phyloP scores from a whole-genome alignment of 2,888 invertebrate species.

The Pterobdella sp. region DNA sequence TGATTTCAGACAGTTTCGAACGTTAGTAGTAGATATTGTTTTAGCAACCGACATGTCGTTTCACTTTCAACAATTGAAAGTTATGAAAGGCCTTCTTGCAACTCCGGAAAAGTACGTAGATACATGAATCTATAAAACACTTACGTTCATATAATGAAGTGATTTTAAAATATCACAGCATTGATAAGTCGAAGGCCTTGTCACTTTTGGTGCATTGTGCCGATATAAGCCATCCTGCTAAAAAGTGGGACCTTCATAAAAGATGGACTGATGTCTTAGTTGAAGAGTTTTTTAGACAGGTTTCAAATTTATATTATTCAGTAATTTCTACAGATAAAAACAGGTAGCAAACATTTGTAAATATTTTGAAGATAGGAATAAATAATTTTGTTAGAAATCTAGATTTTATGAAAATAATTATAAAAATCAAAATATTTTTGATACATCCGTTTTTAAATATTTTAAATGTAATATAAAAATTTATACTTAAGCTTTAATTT shows the following conservation, averaged over 20 bases:
- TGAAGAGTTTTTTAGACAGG: constrained; percentile 83
- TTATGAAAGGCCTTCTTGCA: constrained; percentile 76
- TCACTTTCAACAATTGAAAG: constrained; percentile 93
- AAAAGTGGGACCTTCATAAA: constrained; percentile 64
- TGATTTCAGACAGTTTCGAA: constrained; percentile 68
- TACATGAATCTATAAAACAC: constrained; percentile 2
- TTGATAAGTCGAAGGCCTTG: constrained; percentile 84
- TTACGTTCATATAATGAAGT: too few relatives aligned
- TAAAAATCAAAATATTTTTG: too few relatives aligned
- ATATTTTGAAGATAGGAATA: too few relatives aligned
- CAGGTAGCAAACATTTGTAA: too few relatives aligned
- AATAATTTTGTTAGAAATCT: too few relatives aligned
- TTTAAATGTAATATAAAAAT: too few relatives aligned
- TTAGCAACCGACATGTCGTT: constrained; percentile 94
- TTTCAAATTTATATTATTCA: too few relatives aligned
- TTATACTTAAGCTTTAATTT: too few relatives aligned
- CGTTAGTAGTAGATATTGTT: constrained; percentile 90
- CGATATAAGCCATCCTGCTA: constrained; percentile 89
- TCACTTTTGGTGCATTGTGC: constrained; percentile 86
- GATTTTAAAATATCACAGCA: constrained; percentile 57
- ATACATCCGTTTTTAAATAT: too few relatives aligned
- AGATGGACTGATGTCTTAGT: constrained; percentile 81
- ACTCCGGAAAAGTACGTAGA: constrained; percentile 69
- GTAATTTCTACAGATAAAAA: too few relatives aligned
- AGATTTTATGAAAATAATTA: too few relatives aligned